A percentile compares a stretch with the other conserved stretches of the same genome.
Evolutionary conservation across 2,797 vertebrate genomes (phyloP).

Genomic region (Enteromius trimaculatus): DNA sequence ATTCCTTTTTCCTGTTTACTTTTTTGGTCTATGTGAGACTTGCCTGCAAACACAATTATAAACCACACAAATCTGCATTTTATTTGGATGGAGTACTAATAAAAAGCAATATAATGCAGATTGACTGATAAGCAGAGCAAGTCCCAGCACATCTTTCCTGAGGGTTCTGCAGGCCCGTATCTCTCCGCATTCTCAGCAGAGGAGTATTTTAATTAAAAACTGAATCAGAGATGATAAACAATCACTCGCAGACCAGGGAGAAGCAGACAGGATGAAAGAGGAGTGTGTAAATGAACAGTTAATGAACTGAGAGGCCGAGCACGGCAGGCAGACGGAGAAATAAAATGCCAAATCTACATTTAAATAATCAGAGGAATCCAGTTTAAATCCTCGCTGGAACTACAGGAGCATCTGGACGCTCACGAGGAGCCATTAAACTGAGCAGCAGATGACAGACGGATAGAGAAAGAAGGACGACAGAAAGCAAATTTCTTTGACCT

Average conservation of each 20-base stretch:
- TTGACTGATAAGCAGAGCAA: background rate
- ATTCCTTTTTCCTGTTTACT: background rate
- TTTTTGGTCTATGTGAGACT: background rate
- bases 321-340: slow-evolving; percentile 22
- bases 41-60: background rate
- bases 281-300: slow-evolving; percentile 39
- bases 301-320: slow-evolving; percentile 27
- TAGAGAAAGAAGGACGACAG: background rate
- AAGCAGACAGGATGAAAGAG: slow-evolving; percentile 9
- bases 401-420: slow-evolving; percentile 3
- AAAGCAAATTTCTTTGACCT: slow-evolving; percentile 14
- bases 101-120: background rate
- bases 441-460: background rate
- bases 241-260: slow-evolving; percentile 6
- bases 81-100: background rate
- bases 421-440: background rate
- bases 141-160: background rate
- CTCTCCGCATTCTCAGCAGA: background rate
- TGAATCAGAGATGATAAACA: slow-evolving; percentile 33
- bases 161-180: background rate
- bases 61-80: background rate
- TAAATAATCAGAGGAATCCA: slow-evolving; percentile 5
- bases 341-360: slow-evolving; percentile 34
- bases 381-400: slow-evolving; percentile 9
- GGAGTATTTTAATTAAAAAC: slow-evolving; percentile 41